Conservation (phyloP, 2,888 invertebrate genomes). For the Cheilosia urbana region DNA sequence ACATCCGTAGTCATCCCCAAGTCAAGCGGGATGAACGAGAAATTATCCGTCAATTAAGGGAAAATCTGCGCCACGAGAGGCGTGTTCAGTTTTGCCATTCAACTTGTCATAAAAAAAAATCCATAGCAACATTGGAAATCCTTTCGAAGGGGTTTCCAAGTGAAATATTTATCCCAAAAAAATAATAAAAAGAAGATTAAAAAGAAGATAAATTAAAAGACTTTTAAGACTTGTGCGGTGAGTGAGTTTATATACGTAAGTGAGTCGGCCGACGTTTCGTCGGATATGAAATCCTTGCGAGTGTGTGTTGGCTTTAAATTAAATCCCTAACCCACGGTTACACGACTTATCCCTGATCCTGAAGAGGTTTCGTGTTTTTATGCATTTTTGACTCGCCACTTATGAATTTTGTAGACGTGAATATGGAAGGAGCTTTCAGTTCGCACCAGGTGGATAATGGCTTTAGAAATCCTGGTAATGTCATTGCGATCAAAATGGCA, state of each 20-base stretch:
- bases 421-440: too few species aligned
- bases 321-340: background rate
- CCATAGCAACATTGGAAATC: slow-evolving; percentile 2
- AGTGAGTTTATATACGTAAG: background rate
- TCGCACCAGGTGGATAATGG: too few species aligned
- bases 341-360: background rate
- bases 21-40: slow-evolving; percentile 38
- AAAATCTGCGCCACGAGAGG: background rate
- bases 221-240: too few species aligned
- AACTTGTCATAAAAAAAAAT: background rate
- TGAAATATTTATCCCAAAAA: background rate
- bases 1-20: slow-evolving; percentile 26
- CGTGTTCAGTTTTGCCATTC: too few species aligned
- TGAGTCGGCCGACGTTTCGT: background rate
- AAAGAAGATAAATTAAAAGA: background rate
- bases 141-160: background rate
- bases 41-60: slow-evolving; percentile 60
- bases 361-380: background rate
- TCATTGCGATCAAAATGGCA: too few species aligned
- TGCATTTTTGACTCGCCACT: background rate
- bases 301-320: background rate
- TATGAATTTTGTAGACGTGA: too few species aligned
- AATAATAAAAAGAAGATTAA: background rate
- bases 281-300: background rate
- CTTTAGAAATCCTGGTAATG: too few species aligned